phyloP scores from a whole-genome alignment of 2,797 vertebrate genomes.

The Neosilurus mollespiculum region DNA sequence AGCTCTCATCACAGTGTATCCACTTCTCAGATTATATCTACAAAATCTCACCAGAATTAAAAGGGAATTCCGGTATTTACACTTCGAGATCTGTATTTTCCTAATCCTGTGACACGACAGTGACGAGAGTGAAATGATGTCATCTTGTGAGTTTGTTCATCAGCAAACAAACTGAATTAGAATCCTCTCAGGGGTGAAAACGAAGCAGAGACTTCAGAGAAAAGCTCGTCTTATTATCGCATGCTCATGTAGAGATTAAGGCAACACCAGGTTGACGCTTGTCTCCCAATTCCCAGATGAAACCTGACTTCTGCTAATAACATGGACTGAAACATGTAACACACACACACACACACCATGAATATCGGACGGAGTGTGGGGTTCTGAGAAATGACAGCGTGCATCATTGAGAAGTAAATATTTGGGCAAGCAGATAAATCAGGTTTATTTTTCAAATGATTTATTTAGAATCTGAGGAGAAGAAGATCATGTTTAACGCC shows the following conservation, averaged over 20 bases:
- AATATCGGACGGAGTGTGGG: background rate
- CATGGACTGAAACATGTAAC: background rate
- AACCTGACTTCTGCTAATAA: constrained; percentile 23
- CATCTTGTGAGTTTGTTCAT: constrained; percentile 13
- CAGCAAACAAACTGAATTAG: constrained; percentile 37
- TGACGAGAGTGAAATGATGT: constrained; percentile 19
- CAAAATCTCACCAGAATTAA: background rate
- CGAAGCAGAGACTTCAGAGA: constrained; percentile 18
- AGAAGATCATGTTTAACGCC: constrained; percentile 20
- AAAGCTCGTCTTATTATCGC: constrained; percentile 43
- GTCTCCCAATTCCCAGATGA: constrained; percentile 14
- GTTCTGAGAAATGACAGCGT: constrained; percentile 10
- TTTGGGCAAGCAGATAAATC: constrained; percentile 27
- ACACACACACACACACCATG: background rate
- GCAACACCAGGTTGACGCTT: constrained; percentile 25
- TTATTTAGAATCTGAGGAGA: constrained; percentile 16
- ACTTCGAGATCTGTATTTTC: background rate
- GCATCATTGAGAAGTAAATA: constrained; percentile 29
- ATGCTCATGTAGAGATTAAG: constrained; percentile 47
- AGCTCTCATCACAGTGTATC: background rate
- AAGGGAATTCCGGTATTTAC: background rate
- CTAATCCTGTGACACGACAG: background rate
- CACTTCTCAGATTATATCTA: background rate
- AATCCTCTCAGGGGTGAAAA: constrained; percentile 32
- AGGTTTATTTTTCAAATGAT: background rate